phyloP scores from a whole-genome alignment of 2,797 vertebrate species.

The Thunnus albacares region DNA sequence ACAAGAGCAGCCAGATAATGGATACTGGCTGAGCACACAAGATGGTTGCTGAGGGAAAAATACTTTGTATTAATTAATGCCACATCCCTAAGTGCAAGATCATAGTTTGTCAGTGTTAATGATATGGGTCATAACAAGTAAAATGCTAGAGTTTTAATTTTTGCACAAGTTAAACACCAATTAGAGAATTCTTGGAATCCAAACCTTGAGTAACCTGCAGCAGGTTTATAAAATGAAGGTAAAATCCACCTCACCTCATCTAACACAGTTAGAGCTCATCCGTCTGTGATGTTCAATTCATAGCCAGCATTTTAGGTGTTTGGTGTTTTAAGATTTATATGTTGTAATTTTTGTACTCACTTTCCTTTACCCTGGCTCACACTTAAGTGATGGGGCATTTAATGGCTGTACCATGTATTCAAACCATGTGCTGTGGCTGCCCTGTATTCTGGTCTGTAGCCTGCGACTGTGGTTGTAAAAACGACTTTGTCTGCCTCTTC shows the following conservation, averaged over 20 bases:
- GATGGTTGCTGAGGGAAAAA: background rate
- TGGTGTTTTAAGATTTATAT: no score
- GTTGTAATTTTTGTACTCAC: no score
- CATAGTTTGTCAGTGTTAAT: conserved; percentile 4
- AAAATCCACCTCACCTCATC: background rate
- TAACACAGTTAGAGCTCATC: background rate
- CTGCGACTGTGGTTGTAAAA: no score
- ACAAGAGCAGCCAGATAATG: background rate
- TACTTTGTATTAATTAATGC: background rate
- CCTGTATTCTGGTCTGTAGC: no score
- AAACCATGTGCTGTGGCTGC: no score
- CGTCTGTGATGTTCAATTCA: no score
- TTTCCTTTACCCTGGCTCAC: no score
- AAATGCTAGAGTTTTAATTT: background rate
- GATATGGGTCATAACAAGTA: background rate
- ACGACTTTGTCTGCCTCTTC: no score
- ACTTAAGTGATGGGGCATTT: no score
- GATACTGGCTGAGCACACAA: background rate
- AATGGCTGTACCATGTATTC: no score
- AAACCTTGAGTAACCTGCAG: background rate
- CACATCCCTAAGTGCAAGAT: background rate
- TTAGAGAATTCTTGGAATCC: background rate
- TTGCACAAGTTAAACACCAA: background rate
- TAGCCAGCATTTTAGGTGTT: no score
- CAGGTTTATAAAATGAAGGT: background rate